These are phyloP conservation scores for Callyntrura guangdongensis DNA, from an alignment of 2,888 invertebrate genomes.

Conservation along the genomic window DNA sequence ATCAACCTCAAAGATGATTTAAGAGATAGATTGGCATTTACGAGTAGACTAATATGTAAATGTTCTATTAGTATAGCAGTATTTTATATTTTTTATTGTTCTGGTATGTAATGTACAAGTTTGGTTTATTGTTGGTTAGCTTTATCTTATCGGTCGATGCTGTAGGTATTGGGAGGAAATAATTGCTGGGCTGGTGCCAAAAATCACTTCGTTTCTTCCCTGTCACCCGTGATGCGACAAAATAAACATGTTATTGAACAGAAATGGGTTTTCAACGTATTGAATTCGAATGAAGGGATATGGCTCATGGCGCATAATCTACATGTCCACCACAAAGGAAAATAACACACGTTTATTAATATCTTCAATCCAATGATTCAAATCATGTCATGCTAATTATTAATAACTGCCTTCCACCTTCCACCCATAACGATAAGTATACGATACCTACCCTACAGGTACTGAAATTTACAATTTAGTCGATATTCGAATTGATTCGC, in stretches of 20 bases:
- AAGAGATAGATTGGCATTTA: slow-evolving; percentile 48
- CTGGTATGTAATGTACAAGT: no score
- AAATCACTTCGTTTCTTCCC: slow-evolving; percentile 16
- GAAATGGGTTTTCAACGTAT: slow-evolving; percentile 7
- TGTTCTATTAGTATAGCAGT: not conserved
- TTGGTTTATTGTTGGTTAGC: not conserved
- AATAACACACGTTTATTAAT: slow-evolving; percentile 33
- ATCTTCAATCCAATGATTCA: slow-evolving; percentile 21
- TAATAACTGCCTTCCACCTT: slow-evolving; percentile 24
- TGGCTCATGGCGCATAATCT: slow-evolving; percentile 5
- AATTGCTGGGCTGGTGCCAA: slow-evolving; percentile 46
- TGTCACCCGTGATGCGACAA: slow-evolving; percentile 23
- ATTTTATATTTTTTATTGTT: slow-evolving; percentile 21
- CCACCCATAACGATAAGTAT: slow-evolving; percentile 9
- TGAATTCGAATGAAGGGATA: not conserved
- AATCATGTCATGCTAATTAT: slow-evolving; percentile 41
- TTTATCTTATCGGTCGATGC: not conserved
- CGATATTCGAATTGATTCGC: not conserved
- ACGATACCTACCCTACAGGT: not conserved
- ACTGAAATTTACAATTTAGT: not conserved
- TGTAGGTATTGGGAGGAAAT: slow-evolving; percentile 52
- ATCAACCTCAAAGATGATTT: slow-evolving; percentile 57
- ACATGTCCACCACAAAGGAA: not conserved
- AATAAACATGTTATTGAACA: not conserved
- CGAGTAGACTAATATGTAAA: slow-evolving; percentile 9